Percentiles rank a stretch among this genome's conserved stretches.
These are phyloP conservation scores for Pantherophis vulpinus DNA, from an alignment of 2,797 vertebrate species.

Conservation along the genomic window DNA sequence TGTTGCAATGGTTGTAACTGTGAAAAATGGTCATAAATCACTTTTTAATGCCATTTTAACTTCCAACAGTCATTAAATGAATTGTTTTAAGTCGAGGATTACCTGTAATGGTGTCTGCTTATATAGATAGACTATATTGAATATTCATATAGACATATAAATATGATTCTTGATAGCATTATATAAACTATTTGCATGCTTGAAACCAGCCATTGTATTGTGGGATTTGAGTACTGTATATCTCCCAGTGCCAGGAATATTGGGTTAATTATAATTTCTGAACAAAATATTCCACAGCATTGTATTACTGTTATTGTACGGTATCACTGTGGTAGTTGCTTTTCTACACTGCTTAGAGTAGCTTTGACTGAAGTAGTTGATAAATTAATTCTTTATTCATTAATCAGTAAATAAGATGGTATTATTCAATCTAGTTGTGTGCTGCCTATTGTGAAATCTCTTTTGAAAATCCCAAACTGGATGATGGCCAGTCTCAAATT, in stretches of 20 bases:
- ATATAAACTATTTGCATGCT: neutral
- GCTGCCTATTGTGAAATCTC: neutral
- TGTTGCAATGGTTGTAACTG: neutral
- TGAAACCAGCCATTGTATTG: neutral
- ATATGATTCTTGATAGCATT: neutral
- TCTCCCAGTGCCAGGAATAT: neutral
- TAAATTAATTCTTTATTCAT: neutral
- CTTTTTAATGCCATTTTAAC: neutral
- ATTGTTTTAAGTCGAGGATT: neutral
- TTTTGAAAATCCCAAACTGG: neutral
- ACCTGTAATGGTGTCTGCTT: neutral
- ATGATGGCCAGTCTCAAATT: neutral
- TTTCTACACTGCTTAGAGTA: neutral
- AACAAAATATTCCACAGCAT: neutral
- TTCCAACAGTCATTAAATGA: neutral
- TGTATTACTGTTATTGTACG: neutral
- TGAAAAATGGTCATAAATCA: neutral
- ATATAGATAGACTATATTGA: neutral
- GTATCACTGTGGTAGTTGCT: neutral
- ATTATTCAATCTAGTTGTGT: neutral
- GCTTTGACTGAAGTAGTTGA: neutral
- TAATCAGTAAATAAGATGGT: neutral
- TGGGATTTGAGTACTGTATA: neutral
- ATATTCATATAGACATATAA: neutral
- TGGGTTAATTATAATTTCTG: neutral